Base-by-base conservation (phyloP, 2,888 invertebrate genomes). In the Eupithecia centaureata region DNA sequence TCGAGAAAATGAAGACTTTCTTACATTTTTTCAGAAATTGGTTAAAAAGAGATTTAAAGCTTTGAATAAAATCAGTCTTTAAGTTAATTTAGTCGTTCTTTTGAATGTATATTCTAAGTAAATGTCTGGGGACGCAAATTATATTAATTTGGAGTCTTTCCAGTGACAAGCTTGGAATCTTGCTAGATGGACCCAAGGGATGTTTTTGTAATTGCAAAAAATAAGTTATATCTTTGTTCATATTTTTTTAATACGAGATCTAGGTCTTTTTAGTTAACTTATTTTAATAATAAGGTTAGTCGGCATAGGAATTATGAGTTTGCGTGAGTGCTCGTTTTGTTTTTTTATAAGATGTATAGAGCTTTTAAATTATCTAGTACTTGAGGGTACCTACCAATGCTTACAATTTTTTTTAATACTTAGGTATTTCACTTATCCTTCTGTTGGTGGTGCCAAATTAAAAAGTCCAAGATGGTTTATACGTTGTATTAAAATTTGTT, bases 91-190 rank as follows among this genome's bases (percentile, higher is more conserved):
- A 35, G 38, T n/a, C 30, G 27, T 47, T 59, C 58, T 67, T 67
- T 70, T 67, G 51, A 47, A 30, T 54, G 67, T 67, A 61, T 57
- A 67, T 58, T 38, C 58, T 57, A 33, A 61, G 66, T 63, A 60
- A 62, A 65, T 61, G 59, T 57, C 73, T 63, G 13, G 76, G 67
- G 76, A 71, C 61, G 60, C 58, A 63, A 61, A 70, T 65, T 69
- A 61, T 72, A 71, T 71, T 72, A 74, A 76, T 76, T 76, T 65
- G 22, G 42, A 65, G 62, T 54, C 52, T 38, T 63, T 61, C 25
- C 56, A 70, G 64, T 72, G 73, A 73, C 73, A 69, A 66, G 64
- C 56, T 66, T 66, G 65, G 47, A 66, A 70, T 73, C 51, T 67
- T 61, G 61, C 61, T 57, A 65, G 63, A 74, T 72, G 33, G 58